A percentile compares a stretch with the other conserved stretches of the same genome.
These are phyloP conservation scores for Arizona elegans DNA, from an alignment of 2,113 vertebrate species.

Conservation along the genomic window DNA sequence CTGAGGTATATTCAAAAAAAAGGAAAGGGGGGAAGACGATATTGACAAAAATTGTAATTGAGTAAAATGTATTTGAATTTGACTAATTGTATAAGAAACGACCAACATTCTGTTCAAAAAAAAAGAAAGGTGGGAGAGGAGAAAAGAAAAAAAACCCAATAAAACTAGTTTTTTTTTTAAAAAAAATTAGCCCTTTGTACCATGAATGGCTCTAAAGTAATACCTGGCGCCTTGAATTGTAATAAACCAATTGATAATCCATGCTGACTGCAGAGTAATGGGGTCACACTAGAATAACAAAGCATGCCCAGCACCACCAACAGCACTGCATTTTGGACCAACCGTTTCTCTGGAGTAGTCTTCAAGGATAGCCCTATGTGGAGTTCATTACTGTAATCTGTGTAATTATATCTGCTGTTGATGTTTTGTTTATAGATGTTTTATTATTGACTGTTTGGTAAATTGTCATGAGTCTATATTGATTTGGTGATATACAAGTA, in stretches of 20 bases:
- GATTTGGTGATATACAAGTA: not conserved
- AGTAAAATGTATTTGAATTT: too few species aligned
- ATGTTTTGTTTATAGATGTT: not conserved
- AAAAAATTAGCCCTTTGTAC: not conserved
- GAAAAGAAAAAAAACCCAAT: too few species aligned
- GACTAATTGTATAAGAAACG: too few species aligned
- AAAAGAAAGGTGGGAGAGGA: too few species aligned
- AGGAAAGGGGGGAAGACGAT: too few species aligned
- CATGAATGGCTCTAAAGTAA: not conserved
- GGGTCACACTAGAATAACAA: not conserved
- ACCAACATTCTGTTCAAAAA: too few species aligned
- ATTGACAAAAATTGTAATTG: too few species aligned
- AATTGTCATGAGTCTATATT: not conserved
- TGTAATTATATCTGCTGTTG: not conserved
- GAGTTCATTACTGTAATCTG: not conserved
- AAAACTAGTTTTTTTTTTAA: too few species aligned
- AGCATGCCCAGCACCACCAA: not conserved
- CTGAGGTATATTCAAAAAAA: too few species aligned
- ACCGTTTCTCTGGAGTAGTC: not conserved
- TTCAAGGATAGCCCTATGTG: not conserved
- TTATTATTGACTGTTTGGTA: not conserved
- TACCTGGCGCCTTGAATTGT: not conserved
- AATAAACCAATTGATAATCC: not conserved
- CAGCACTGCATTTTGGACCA: not conserved
- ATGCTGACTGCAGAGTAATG: not conserved